Percentiles rank a stretch among this genome's conserved stretches.
These are phyloP conservation scores for Whitmania pigra DNA, from an alignment of 1,140 invertebrate genomes.

Conservation along the genomic window DNA sequence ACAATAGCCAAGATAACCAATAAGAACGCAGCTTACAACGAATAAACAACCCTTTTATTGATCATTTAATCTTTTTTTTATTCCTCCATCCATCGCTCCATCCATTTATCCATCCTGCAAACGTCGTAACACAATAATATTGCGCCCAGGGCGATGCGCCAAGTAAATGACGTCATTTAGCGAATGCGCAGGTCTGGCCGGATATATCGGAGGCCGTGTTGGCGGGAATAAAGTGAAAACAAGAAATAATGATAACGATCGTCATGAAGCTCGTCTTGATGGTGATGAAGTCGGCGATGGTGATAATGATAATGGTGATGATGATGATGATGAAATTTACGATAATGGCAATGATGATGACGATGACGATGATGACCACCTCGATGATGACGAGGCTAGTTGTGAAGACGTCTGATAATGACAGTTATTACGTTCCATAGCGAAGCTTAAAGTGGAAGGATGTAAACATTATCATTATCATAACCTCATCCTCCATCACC, in stretches of 20 bases:
- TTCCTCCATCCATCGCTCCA: slow-evolving; percentile 4
- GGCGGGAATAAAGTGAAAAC: background rate
- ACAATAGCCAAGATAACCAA: too few relatives aligned
- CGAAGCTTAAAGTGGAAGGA: background rate
- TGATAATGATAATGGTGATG: slow-evolving; percentile 10
- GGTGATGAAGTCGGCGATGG: slow-evolving; percentile 9
- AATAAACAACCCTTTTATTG: too few relatives aligned
- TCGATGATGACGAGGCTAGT: too few relatives aligned
- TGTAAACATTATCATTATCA: background rate
- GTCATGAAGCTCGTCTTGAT: slow-evolving; percentile 3
- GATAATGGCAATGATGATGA: slow-evolving; percentile 19
- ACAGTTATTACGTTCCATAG: background rate
- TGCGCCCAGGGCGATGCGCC: slow-evolving; percentile 12
- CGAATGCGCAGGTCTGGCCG: slow-evolving; percentile 12
- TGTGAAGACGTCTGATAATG: background rate
- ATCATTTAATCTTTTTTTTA: background rate
- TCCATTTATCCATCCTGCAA: slow-evolving; percentile 5
- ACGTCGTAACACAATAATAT: slow-evolving; percentile 8
- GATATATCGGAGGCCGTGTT: slow-evolving; percentile 6
- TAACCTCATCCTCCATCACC: too few relatives aligned
- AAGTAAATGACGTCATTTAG: slow-evolving; percentile 14
- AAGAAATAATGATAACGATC: slow-evolving; percentile 18
- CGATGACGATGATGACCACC: slow-evolving; percentile 14
- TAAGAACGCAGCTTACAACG: too few relatives aligned
- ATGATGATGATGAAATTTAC: slow-evolving; percentile 1